phyloP scores from a whole-genome alignment of 1,140 invertebrate species.

The Galendromus occidentalis region DNA sequence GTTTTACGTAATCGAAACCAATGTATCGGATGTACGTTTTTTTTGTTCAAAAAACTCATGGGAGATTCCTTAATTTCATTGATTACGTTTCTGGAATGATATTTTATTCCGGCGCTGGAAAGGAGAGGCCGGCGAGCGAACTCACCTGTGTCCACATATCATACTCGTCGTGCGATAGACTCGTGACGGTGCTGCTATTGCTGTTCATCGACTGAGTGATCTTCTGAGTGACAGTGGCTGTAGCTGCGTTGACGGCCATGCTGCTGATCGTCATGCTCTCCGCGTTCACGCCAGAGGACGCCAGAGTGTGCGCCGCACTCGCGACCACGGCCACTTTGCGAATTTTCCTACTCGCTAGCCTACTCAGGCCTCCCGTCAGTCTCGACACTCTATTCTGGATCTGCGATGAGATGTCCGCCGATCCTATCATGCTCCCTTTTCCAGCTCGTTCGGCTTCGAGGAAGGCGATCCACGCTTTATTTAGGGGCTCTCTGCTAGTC shows the following conservation, averaged over 20 bases:
- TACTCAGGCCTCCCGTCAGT: conserved; percentile 58
- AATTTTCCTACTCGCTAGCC: conserved; percentile 59
- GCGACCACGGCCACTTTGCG: conserved; percentile 5
- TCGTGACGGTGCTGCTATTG: not conserved
- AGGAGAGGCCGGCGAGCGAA: no score
- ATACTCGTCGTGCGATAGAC: conserved; percentile 7
- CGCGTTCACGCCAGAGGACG: conserved; percentile 2
- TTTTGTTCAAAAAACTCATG: no score
- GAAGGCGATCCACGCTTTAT: conserved; percentile 5
- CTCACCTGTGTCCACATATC: conserved; percentile 20
- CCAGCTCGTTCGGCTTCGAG: not conserved
- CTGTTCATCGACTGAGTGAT: conserved; percentile 2
- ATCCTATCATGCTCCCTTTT: conserved; percentile 11
- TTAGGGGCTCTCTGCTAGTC: not conserved
- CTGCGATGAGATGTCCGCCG: conserved; percentile 13
- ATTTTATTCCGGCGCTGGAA: no score
- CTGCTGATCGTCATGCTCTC: not conserved
- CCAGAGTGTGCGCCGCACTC: conserved; percentile 4
- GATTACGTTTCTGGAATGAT: no score
- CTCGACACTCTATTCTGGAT: conserved; percentile 59
- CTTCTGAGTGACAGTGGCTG: not conserved
- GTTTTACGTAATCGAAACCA: no score
- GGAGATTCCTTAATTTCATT: no score
- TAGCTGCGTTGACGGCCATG: conserved; percentile 3
- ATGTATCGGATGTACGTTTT: no score